Conservation (phyloP, 1,140 invertebrate genomes). For the Polypedilum vanderplanki region DNA sequence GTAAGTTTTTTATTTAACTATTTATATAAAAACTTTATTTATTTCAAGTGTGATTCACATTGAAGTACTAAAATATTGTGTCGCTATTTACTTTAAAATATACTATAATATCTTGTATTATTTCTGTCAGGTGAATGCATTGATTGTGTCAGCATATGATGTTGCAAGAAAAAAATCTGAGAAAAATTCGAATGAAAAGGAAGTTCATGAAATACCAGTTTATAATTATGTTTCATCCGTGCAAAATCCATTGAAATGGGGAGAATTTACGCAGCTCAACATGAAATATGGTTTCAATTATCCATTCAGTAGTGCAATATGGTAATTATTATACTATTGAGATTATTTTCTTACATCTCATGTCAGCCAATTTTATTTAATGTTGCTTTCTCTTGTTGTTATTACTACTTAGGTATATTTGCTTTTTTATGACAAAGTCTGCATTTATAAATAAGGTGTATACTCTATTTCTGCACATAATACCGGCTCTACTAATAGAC, state of each 20-base stretch:
- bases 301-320: conserved; percentile 49
- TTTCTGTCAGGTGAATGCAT: conserved; percentile 50
- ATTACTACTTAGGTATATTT: conserved; percentile 46
- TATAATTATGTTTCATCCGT: conserved; percentile 60
- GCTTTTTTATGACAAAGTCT: conserved; percentile 48
- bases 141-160: conserved; percentile 63
- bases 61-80: background rate
- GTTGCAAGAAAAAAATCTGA: conserved; percentile 48
- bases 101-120: too few species aligned
- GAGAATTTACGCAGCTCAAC: conserved; percentile 47
- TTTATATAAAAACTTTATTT: background rate
- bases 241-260: conserved; percentile 56
- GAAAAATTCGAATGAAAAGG: conserved; percentile 38
- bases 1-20: conserved; percentile 41
- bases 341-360: background rate
- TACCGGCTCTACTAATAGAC: conserved; percentile 61
- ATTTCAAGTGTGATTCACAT: background rate
- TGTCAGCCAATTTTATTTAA: background rate
- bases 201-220: conserved; percentile 47
- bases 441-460: conserved; percentile 48
- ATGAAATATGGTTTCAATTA: conserved; percentile 44
- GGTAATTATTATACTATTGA: conserved; percentile 40
- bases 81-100: background rate
- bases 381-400: conserved; percentile 27
- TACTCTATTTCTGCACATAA: conserved; percentile 50